Conservation (phyloP, 2,888 invertebrate species). For the Hemicrepidius hirtus region DNA sequence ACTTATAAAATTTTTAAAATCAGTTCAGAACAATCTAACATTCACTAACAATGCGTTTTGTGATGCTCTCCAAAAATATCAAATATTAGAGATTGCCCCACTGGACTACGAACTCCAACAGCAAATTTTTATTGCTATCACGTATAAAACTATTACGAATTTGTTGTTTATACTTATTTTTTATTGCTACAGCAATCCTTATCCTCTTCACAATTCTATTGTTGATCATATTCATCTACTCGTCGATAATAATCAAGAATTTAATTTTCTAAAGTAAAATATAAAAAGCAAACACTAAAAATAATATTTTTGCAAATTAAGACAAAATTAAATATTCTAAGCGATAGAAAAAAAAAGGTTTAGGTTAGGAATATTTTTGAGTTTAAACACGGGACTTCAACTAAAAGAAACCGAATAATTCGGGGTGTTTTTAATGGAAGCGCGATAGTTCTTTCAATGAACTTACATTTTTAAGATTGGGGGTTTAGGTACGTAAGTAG, state of each 20-base stretch:
- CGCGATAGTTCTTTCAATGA: no score
- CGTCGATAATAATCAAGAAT: no score
- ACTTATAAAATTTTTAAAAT: constrained; percentile 33
- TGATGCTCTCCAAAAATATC: constrained; percentile 43
- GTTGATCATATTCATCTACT: not conserved
- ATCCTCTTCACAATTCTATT: constrained; percentile 20
- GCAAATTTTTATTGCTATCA: constrained; percentile 13
- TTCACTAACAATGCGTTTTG: constrained; percentile 16
- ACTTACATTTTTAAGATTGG: no score
- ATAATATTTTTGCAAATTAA: no score
- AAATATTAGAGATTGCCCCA: constrained; percentile 29
- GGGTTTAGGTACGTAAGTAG: no score
- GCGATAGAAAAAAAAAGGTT: no score
- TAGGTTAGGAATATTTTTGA: no score
- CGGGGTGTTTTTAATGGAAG: no score
- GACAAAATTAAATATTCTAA: not conserved
- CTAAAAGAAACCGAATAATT: no score
- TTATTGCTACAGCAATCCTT: constrained; percentile 31
- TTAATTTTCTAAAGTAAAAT: not conserved
- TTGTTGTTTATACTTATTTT: constrained; percentile 4
- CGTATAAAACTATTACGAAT: not conserved
- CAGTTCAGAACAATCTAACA: constrained; percentile 21
- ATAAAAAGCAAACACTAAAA: not conserved
- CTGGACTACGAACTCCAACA: not conserved
- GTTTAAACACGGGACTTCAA: no score